Conservation (phyloP, 2,113 vertebrate species). For the Cebus imitator region DNA sequence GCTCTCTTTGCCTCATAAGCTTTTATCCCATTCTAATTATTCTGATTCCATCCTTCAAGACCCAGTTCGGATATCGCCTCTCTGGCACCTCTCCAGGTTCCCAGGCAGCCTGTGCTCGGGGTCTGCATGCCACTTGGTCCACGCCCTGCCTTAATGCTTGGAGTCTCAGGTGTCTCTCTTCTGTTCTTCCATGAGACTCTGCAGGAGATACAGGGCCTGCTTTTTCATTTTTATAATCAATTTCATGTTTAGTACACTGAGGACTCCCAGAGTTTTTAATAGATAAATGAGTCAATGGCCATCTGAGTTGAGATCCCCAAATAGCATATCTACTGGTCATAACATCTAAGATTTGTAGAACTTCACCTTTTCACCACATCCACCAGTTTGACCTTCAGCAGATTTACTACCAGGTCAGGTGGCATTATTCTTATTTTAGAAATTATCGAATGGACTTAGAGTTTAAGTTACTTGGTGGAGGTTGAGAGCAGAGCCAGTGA, state of each 20-base stretch:
- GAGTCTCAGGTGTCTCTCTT: accelerated
- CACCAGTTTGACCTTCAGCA: conserved; percentile 30
- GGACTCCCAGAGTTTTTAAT: conserved; percentile 31
- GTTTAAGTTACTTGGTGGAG: conserved; percentile 25
- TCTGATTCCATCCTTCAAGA: not conserved
- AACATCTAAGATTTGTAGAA: not conserved
- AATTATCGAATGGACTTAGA: conserved; percentile 11
- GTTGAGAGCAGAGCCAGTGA: not conserved
- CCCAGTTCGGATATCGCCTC: not conserved
- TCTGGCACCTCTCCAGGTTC: not conserved
- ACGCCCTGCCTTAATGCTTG: not conserved
- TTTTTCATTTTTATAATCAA: not conserved
- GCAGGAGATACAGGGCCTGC: not conserved
- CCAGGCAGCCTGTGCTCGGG: not conserved
- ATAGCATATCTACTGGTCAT: not conserved
- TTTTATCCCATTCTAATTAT: not conserved
- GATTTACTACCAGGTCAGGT: conserved; percentile 40
- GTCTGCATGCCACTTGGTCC: accelerated
- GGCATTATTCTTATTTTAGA: conserved; percentile 62
- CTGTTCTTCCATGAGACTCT: not conserved
- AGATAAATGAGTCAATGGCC: conserved; percentile 44
- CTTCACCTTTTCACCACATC: not conserved
- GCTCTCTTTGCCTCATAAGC: not conserved
- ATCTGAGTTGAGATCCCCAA: conserved; percentile 25
- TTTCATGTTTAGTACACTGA: not conserved